These are phyloP conservation scores for Genyomyrus donnyi DNA, from an alignment of 2,113 vertebrate genomes.

Conservation along the genomic window DNA sequence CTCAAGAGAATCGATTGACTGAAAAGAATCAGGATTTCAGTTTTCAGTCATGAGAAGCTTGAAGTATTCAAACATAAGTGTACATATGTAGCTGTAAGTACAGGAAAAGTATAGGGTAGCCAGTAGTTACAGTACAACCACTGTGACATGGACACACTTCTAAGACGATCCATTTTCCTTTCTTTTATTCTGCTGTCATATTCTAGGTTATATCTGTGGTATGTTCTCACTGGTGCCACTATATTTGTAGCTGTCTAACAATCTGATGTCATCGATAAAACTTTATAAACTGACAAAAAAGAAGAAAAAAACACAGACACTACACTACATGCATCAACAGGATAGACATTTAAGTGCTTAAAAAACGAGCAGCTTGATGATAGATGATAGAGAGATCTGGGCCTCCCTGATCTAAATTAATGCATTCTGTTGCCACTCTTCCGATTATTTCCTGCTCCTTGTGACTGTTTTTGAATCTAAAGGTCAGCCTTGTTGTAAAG, in stretches of 20 bases:
- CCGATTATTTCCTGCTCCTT: constrained; percentile 13
- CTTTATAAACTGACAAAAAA: background rate
- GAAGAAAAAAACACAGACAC: background rate
- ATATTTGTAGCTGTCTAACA: background rate
- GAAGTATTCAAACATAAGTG: background rate
- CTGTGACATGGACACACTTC: background rate
- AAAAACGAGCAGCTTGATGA: background rate
- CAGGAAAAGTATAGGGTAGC: background rate
- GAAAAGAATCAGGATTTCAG: background rate
- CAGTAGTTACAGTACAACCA: background rate
- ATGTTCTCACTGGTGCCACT: background rate
- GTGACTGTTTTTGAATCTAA: constrained; percentile 6
- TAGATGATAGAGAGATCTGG: background rate
- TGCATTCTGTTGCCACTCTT: background rate
- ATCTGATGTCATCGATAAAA: background rate
- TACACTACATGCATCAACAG: background rate
- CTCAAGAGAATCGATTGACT: background rate
- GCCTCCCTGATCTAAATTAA: background rate
- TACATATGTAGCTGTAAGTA: background rate
- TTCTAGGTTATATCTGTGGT: background rate
- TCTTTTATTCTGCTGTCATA: background rate
- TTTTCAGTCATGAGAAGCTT: background rate
- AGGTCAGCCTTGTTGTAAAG: constrained; percentile 22
- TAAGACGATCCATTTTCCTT: background rate
- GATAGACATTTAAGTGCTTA: background rate